Evolutionary conservation across 2,797 vertebrate genomes (phyloP), one percentile per base, ranked within the genome.

Genomic region (Schizopygopsis pylzovi): DNA sequence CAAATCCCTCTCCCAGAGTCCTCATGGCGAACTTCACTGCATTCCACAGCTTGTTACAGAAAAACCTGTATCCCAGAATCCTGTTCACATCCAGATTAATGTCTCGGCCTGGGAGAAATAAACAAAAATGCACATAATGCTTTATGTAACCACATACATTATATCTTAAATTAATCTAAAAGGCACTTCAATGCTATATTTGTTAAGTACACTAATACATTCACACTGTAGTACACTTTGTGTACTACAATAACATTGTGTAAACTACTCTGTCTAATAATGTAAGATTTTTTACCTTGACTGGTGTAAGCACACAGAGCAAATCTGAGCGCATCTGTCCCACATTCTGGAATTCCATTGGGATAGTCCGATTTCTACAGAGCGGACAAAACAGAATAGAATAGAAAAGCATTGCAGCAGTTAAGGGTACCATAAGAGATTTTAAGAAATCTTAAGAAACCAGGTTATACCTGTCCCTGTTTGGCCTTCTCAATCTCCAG

Each of bases 1-100:
- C 91, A 47, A 97, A 98, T 63, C 87, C 89, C 49, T 96, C 96
- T 65, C 97, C 97, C 49, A 98, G 95, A 0, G 96, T 94, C 78
- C 93, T 96, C 90, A 98, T 96, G 85, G 96, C 95, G 85, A 98
- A 98, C 93, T 96, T 97, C 59, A 97, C 97, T 52, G 97, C 97
- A 0, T 98, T 98, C 97, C 97, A 98, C 87, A 98, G 95, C 89
- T 98, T 98, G 94, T 98, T 98, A 92, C 97, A 98, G 93, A 98
- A 98, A 92, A 97, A 94, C 25, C 97, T 96, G 90, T 98, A 98
- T 2, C 97, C 97, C 82, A 98, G 92, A 84, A 98, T 98, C 43
- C 97, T 96, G 94, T 97, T 98, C 84, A 98, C 97, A 81, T 98
- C 97, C 91, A 98, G 92, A 92, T 98, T 98, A 91, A 98, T 98